A percentile compares a stretch with the other conserved stretches of the same genome.
phyloP scores from a whole-genome alignment of 1,140 invertebrate genomes.

The Charaxes varanes region DNA sequence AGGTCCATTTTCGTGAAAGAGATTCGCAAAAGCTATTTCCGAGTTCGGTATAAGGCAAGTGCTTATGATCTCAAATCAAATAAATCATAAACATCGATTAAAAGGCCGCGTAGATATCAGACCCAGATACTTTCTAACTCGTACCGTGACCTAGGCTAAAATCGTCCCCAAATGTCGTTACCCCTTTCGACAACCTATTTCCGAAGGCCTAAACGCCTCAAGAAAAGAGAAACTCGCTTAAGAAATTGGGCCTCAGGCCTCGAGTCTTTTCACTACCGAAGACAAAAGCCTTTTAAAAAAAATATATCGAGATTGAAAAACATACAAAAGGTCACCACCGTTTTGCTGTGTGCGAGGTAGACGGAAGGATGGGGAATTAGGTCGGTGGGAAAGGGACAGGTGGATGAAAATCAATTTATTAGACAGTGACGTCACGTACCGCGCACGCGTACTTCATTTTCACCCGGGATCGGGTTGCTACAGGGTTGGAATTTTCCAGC shows the following conservation, averaged over 20 bases:
- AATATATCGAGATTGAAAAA: constrained; percentile 54
- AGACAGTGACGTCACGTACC: constrained; percentile 67
- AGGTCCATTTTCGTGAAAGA: too few relatives aligned
- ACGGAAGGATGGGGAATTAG: constrained; percentile 23
- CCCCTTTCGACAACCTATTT: constrained; percentile 16
- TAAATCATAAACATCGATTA: too few relatives aligned
- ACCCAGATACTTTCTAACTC: too few relatives aligned
- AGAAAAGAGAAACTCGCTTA: constrained; percentile 31
- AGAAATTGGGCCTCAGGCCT: constrained; percentile 42
- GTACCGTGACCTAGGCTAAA: constrained; percentile 1
- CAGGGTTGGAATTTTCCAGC: neutral
- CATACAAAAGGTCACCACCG: constrained; percentile 65
- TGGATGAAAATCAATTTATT: constrained; percentile 75
- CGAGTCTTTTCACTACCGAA: constrained; percentile 50
- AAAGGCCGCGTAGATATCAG: too few relatives aligned
- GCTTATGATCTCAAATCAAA: too few relatives aligned
- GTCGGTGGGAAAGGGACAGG: constrained; percentile 41
- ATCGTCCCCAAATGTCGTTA: constrained; percentile 9
- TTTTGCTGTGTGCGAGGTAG: constrained; percentile 50
- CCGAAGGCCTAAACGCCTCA: constrained; percentile 17
- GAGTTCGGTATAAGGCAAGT: too few relatives aligned
- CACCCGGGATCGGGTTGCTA: constrained; percentile 64
- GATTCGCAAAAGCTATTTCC: too few relatives aligned
- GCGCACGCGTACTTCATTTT: constrained; percentile 54
- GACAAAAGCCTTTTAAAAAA: constrained; percentile 64